These are phyloP conservation scores for Helogale parvula DNA, from an alignment of 2,113 vertebrate genomes.

Conservation along the genomic window DNA sequence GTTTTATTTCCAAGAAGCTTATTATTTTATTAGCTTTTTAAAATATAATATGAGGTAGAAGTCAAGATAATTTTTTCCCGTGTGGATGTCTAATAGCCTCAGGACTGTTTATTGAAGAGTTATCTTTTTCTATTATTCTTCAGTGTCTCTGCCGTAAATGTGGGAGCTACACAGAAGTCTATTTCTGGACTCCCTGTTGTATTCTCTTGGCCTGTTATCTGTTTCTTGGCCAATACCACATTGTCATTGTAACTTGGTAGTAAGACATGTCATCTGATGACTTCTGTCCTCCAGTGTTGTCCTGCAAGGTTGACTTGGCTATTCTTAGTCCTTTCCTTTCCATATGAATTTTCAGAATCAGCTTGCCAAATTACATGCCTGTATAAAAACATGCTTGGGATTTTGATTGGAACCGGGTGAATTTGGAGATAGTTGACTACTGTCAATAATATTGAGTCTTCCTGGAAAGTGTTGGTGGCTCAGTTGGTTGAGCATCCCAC, in stretches of 20 bases:
- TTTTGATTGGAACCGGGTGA: not conserved
- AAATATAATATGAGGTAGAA: not conserved
- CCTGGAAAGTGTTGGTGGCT: too few species aligned
- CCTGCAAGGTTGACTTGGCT: not conserved
- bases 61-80: not conserved
- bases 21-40: not conserved
- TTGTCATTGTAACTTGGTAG: not conserved
- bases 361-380: not conserved
- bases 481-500: too few species aligned
- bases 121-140: not conserved
- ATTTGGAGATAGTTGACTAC: not conserved
- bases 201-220: not conserved
- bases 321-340: not conserved
- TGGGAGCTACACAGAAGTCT: not conserved
- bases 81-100: not conserved
- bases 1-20: constrained; percentile 37
- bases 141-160: not conserved
- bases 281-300: not conserved
- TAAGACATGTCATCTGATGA: not conserved
- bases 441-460: not conserved
- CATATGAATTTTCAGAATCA: not conserved
- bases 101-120: not conserved
- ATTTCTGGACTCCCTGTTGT: not conserved
- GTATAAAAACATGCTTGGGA: not conserved
- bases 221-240: not conserved